These are phyloP conservation scores for Carduelis carduelis DNA, from an alignment of 2,797 vertebrate genomes.

Conservation along the genomic window DNA sequence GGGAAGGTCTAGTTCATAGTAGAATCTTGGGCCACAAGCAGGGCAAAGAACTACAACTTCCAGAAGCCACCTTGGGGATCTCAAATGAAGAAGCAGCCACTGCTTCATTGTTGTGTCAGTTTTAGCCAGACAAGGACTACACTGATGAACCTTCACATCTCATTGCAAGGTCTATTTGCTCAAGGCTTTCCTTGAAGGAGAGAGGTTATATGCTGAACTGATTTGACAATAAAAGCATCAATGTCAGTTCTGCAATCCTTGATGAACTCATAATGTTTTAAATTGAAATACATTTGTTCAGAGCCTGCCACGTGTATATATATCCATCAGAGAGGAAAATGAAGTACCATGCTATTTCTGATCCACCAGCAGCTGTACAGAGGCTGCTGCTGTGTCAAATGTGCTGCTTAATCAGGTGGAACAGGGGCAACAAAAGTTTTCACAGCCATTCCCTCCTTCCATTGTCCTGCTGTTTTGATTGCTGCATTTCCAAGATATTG, in stretches of 20 bases:
- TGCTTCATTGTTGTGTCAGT: background rate
- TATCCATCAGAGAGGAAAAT: conserved; percentile 2
- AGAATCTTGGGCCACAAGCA: background rate
- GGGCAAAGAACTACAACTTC: background rate
- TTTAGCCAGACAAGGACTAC: background rate
- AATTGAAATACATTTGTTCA: conserved; percentile 26
- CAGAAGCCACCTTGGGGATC: background rate
- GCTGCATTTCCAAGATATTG: background rate
- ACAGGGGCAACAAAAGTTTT: background rate
- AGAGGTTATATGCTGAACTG: background rate
- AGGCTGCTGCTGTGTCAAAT: background rate
- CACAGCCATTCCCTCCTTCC: background rate
- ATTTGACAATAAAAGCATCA: background rate
- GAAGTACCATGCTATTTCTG: background rate
- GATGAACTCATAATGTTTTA: conserved; percentile 13
- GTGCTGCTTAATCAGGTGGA: background rate
- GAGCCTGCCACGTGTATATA: background rate
- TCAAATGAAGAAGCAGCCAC: background rate
- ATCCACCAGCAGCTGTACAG: background rate
- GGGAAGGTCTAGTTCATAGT: background rate
- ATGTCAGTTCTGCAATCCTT: background rate
- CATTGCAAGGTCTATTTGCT: background rate
- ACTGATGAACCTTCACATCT: background rate
- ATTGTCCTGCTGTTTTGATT: background rate
- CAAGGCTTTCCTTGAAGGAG: background rate